Evolutionary conservation across 2,888 invertebrate genomes (phyloP).

Genomic region (Epistrophe grossulariae): DNA sequence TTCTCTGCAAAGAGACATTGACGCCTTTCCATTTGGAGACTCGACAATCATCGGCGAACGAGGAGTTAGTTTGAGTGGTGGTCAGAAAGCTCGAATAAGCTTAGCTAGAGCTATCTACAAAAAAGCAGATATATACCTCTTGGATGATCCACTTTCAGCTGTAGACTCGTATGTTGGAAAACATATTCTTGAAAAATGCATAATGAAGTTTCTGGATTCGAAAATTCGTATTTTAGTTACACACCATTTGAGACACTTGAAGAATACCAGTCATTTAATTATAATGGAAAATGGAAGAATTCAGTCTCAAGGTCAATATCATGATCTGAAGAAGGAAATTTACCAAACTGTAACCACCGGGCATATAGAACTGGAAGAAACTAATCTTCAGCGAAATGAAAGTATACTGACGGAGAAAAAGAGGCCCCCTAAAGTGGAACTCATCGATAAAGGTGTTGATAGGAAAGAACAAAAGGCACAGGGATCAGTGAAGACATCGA

Average conservation of each 20-base stretch:
- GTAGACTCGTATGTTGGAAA: conserved; percentile 90
- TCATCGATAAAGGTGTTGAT: conserved; percentile 80
- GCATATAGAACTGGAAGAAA: conserved; percentile 31
- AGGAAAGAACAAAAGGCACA: conserved; percentile 86
- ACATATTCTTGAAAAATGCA: conserved; percentile 89
- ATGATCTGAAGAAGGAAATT: conserved; percentile 83
- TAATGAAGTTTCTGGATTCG: conserved; percentile 85
- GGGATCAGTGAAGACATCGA: conserved; percentile 87
- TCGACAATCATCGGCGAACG: conserved; percentile 85
- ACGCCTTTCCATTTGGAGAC: conserved; percentile 85
- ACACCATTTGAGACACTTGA: conserved; percentile 86
- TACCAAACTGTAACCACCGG: conserved; percentile 5
- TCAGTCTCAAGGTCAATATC: conserved; percentile 76
- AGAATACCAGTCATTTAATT: conserved; percentile 84
- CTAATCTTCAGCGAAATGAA: conserved; percentile 29
- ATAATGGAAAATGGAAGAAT: conserved; percentile 84
- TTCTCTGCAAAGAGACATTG: conserved; percentile 86
- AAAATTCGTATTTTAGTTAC: conserved; percentile 89
- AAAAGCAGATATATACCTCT: conserved; percentile 88
- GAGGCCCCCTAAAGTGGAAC: background rate
- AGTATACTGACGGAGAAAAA: conserved; percentile 17
- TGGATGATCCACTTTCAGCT: conserved; percentile 90
- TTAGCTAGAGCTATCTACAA: conserved; percentile 89
- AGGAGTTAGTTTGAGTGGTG: conserved; percentile 88
- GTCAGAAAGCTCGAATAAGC: conserved; percentile 89